A percentile compares a stretch with the other conserved stretches of the same genome.
phyloP scores from a whole-genome alignment of 1,140 invertebrate genomes.

The Olivierus martensii region DNA sequence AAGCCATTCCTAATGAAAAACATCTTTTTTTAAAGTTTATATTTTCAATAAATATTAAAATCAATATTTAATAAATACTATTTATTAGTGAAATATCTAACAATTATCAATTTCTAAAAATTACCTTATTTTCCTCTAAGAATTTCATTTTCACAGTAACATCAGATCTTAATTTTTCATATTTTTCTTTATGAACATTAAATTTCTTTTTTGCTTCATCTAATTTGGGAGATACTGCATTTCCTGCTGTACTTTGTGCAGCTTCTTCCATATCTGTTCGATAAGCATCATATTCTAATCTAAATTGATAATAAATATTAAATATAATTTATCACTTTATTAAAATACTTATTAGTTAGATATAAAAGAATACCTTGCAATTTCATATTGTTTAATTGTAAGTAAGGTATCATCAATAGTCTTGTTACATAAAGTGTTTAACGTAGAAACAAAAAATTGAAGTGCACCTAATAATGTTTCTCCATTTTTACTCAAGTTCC shows the following conservation, averaged over 20 bases:
- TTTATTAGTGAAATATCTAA: too few relatives aligned
- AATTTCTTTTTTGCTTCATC: constrained; percentile 71
- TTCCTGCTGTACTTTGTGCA: constrained; percentile 35
- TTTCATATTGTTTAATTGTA: constrained; percentile 85
- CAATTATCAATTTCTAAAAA: constrained; percentile 15
- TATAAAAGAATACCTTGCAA: constrained; percentile 47
- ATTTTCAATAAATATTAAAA: too few relatives aligned
- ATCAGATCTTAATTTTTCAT: constrained; percentile 80
- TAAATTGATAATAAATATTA: constrained; percentile 28
- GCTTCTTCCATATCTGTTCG: constrained; percentile 74
- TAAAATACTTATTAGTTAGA: not conserved
- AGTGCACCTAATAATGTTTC: constrained; percentile 72
- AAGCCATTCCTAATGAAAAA: too few relatives aligned
- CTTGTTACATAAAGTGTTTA: constrained; percentile 90
- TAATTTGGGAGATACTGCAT: constrained; percentile 42
- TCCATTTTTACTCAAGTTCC: constrained; percentile 84
- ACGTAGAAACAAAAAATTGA: constrained; percentile 90
- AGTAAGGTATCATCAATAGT: constrained; percentile 92
- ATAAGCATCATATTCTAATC: constrained; percentile 95
- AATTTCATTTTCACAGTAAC: constrained; percentile 92
- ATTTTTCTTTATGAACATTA: constrained; percentile 69
- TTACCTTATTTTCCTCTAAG: constrained; percentile 89
- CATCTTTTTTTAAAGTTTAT: too few relatives aligned
- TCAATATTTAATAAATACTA: too few relatives aligned
- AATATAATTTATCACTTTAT: not conserved